These are phyloP conservation scores for Rambutsinella grinnellia DNA, from an alignment of 2,888 invertebrate species.

Conservation along the genomic window DNA sequence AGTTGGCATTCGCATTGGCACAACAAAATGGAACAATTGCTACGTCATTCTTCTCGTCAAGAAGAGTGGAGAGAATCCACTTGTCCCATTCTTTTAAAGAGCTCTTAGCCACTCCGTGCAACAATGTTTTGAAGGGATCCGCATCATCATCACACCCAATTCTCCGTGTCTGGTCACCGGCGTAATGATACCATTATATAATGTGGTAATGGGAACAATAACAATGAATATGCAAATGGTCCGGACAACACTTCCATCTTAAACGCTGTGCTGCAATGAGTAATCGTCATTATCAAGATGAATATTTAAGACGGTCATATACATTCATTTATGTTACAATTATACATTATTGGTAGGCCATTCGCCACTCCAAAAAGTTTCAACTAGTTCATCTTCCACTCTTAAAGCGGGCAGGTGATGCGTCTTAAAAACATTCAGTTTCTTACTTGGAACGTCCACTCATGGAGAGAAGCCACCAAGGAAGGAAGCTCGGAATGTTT, in stretches of 20 bases:
- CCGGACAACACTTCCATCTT: too few species aligned
- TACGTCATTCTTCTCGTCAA: conserved; percentile 36
- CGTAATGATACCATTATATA: conserved; percentile 23
- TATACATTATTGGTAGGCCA: conserved; percentile 30
- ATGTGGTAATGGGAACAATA: conserved; percentile 50
- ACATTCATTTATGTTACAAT: neutral
- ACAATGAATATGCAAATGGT: conserved; percentile 54
- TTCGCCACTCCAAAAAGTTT: neutral
- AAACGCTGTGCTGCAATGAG: too few species aligned
- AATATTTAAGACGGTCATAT: neutral
- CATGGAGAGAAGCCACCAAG: conserved; percentile 16
- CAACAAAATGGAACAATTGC: conserved; percentile 41
- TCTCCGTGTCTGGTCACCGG: conserved; percentile 35
- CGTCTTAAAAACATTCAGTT: too few species aligned
- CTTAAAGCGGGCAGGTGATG: neutral
- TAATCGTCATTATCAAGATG: too few species aligned
- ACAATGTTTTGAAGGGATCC: too few species aligned
- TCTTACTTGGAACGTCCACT: too few species aligned
- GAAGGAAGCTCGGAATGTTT: conserved; percentile 27
- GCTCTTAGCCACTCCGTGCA: too few species aligned
- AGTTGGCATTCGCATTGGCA: conserved; percentile 17
- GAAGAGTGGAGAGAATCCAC: neutral
- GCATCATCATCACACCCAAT: neutral
- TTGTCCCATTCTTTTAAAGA: neutral
- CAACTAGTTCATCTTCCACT: conserved; percentile 1